Conservation (phyloP, 2,113 vertebrate genomes). For the Oryzias javanicus region DNA sequence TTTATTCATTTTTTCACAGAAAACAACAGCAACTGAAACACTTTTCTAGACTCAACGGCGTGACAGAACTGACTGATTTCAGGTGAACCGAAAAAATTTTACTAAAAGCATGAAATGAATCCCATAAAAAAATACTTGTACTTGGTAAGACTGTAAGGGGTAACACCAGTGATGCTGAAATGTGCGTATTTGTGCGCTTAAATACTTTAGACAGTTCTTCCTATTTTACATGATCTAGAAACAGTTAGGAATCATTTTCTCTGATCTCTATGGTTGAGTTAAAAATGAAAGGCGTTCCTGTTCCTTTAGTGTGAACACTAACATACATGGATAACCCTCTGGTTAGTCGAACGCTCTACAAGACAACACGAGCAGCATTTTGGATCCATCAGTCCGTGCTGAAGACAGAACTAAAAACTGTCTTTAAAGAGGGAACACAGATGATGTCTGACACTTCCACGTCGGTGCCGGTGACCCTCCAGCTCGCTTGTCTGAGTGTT, state of each 20-base stretch:
- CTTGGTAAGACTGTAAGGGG: conserved; percentile 11
- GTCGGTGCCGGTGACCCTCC: conserved; percentile 25
- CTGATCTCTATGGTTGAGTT: no score
- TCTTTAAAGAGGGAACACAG: conserved; percentile 25
- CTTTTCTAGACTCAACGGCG: conserved; percentile 31
- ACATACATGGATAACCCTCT: conserved; percentile 4
- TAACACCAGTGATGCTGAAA: conserved; percentile 41
- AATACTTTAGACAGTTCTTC: no score
- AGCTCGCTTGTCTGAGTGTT: conserved; percentile 27
- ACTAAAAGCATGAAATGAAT: conserved; percentile 34
- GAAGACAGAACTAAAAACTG: conserved; percentile 43
- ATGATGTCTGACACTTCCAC: conserved; percentile 44
- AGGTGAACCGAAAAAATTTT: conserved; percentile 22
- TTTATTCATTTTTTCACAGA: not conserved
- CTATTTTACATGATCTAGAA: no score
- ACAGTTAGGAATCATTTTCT: no score
- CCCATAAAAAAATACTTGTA: conserved; percentile 7
- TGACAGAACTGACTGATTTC: conserved; percentile 34
- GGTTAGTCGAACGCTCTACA: conserved; percentile 13
- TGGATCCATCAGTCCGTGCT: conserved; percentile 9
- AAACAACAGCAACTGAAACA: conserved; percentile 29
- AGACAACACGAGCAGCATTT: conserved; percentile 27
- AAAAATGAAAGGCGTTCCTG: no score
- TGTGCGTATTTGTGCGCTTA: conserved; percentile 27
- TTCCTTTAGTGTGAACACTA: no score